Evolutionary conservation across 2,888 invertebrate species (phyloP).

Genomic region (Dugesia japonica): DNA sequence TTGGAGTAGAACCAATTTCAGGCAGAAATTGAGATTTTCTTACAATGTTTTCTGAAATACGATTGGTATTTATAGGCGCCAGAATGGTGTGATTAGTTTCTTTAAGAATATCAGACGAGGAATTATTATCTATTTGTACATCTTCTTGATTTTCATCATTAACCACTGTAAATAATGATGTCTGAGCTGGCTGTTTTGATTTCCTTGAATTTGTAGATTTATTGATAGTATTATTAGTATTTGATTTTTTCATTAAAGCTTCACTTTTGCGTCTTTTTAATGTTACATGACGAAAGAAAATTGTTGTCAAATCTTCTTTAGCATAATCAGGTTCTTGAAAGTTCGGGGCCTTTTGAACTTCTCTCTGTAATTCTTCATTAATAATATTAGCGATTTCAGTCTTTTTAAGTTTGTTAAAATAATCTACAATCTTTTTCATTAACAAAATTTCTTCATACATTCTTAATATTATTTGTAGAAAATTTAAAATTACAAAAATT

Average conservation of each 20-base stretch:
- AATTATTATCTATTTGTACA: neutral
- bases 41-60: neutral
- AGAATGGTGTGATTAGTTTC: neutral
- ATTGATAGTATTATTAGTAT: neutral
- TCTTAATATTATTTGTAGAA: no score
- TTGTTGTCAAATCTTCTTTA: neutral
- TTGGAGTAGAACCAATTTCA: neutral
- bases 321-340: neutral
- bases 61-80: neutral
- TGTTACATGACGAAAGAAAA: neutral
- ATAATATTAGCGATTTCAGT: neutral
- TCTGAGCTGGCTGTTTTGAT: no score
- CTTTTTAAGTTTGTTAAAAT: neutral
- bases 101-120: neutral
- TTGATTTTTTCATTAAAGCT: neutral
- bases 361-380: constrained; percentile 1
- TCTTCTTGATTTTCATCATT: neutral
- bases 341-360: neutral
- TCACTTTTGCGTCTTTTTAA: neutral
- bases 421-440: neutral
- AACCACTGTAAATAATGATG: neutral
- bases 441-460: neutral
- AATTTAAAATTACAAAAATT: no score
- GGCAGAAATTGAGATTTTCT: neutral
- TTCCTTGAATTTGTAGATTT: neutral